Evolutionary conservation across 2,888 invertebrate species (phyloP).

Genomic region (Ophonus ardosiacus): DNA sequence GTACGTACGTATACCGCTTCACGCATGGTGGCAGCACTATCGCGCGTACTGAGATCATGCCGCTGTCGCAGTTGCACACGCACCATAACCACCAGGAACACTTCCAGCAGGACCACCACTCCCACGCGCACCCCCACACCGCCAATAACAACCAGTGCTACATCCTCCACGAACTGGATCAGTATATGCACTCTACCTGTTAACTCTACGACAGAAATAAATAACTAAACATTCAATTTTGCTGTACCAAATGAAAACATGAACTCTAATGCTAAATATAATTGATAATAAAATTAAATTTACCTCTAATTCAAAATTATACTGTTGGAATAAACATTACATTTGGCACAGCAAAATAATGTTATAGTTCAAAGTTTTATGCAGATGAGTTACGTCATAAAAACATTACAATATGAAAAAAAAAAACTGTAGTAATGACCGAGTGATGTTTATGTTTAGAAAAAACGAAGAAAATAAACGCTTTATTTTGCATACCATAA

Average conservation of each 20-base stretch:
- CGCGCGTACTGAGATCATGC: constrained; percentile 55
- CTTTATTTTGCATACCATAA: no score
- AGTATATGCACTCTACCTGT: constrained; percentile 42
- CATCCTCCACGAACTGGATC: constrained; percentile 31
- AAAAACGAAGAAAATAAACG: no score
- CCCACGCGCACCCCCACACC: not conserved
- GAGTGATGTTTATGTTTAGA: no score
- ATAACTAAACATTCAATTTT: not conserved
- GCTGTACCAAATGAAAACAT: not conserved
- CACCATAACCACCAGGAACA: constrained; percentile 2
- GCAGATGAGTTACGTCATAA: no score
- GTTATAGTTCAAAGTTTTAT: no score
- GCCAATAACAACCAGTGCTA: constrained; percentile 39
- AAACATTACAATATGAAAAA: no score
- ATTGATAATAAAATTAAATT: no score
- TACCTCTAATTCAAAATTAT: no score
- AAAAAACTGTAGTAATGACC: no score
- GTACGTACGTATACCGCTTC: constrained; percentile 60
- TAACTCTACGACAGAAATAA: not conserved
- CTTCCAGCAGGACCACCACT: not conserved
- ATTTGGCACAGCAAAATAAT: no score
- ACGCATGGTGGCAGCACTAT: constrained; percentile 56
- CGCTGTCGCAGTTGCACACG: constrained; percentile 47
- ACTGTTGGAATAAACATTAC: no score
- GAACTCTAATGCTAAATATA: no score